Evolutionary conservation across 2,888 invertebrate species (phyloP).

Genomic region (Orthosia gracilis): DNA sequence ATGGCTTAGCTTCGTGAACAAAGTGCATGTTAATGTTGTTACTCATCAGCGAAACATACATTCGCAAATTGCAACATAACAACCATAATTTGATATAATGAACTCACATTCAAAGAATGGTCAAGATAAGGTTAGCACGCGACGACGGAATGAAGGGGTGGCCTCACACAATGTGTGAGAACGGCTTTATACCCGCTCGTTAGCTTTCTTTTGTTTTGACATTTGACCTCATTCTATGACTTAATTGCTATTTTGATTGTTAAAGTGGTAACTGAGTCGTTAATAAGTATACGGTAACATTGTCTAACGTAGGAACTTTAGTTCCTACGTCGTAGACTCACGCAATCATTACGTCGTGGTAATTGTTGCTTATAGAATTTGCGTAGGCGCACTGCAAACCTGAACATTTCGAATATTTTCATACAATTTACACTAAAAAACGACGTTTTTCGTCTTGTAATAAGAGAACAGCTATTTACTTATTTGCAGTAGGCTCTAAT

Average conservation of each 20-base stretch:
- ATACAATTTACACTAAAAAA: background rate
- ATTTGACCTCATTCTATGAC: constrained; percentile 68
- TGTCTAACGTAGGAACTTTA: too few species aligned
- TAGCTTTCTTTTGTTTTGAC: constrained; percentile 66
- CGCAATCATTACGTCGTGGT: constrained; percentile 53
- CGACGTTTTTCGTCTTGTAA: too few species aligned
- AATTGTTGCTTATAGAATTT: constrained; percentile 65
- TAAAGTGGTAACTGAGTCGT: constrained; percentile 19
- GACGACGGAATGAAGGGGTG: constrained; percentile 72
- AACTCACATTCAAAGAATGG: constrained; percentile 75
- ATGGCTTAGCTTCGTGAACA: constrained; percentile 41
- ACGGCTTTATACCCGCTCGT: constrained; percentile 63
- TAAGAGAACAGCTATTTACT: background rate
- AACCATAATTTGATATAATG: constrained; percentile 84
- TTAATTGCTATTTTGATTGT: constrained; percentile 58
- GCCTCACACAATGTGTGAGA: constrained; percentile 67
- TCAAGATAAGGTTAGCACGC: constrained; percentile 77
- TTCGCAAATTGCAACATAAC: constrained; percentile 81
- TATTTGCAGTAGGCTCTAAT: constrained; percentile 14
- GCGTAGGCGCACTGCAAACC: constrained; percentile 63
- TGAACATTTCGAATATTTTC: background rate
- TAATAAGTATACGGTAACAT: constrained; percentile 12
- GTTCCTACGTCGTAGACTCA: constrained; percentile 34
- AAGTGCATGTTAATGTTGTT: constrained; percentile 69
- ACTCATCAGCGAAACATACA: constrained; percentile 79